Evolutionary conservation across 2,797 vertebrate species (phyloP).

Genomic region (Anguilla marmorata): DNA sequence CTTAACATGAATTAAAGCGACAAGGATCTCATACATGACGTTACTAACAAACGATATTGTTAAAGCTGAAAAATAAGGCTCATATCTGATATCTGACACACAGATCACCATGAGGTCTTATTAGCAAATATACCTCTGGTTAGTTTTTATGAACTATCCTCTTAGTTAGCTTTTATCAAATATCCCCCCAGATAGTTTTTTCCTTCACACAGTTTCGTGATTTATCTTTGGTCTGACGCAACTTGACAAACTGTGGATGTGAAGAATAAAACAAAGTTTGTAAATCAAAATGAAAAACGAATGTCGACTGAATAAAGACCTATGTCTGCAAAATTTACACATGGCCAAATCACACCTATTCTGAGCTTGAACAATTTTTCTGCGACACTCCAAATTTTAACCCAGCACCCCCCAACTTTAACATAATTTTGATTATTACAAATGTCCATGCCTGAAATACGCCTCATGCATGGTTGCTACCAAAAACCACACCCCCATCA

Average conservation of each 20-base stretch:
- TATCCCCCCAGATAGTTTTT: background rate
- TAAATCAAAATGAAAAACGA: background rate
- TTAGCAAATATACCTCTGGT: slow-evolving; percentile 63
- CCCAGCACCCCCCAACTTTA: no score
- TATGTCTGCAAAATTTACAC: background rate
- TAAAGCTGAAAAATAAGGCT: slow-evolving; percentile 66
- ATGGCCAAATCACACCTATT: background rate
- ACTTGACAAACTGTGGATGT: background rate
- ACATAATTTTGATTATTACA: background rate
- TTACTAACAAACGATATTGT: slow-evolving; percentile 78
- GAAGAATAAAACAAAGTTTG: background rate
- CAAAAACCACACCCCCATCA: no score
- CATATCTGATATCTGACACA: slow-evolving; percentile 67
- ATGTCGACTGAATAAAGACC: background rate
- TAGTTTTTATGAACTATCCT: slow-evolving; percentile 1
- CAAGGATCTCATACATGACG: slow-evolving; percentile 67
- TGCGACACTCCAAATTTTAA: no score
- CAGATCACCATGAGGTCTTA: slow-evolving; percentile 62
- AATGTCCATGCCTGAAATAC: background rate
- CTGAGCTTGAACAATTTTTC: background rate
- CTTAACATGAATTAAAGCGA: slow-evolving; percentile 71
- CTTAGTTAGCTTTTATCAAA: background rate
- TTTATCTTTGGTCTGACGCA: background rate
- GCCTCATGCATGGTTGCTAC: background rate
- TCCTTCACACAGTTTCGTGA: background rate